These are phyloP conservation scores for Triplophysa yarkandensis DNA, from an alignment of 2,797 vertebrate species.

Conservation along the genomic window DNA sequence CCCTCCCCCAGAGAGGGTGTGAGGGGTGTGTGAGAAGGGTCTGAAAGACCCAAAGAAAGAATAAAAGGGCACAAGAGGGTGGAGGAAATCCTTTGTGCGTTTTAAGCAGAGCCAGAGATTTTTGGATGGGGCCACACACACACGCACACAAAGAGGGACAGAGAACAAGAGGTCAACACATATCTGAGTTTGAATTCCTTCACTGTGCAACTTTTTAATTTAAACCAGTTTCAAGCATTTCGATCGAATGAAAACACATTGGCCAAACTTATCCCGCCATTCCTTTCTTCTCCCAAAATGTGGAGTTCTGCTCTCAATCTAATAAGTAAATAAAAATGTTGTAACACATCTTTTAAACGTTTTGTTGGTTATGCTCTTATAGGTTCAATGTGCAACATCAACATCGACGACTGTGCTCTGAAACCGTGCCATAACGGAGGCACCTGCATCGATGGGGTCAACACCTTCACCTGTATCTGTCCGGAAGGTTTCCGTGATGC, in stretches of 20 bases:
- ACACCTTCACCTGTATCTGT: conserved; percentile 87
- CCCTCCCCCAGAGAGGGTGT: conserved; percentile 51
- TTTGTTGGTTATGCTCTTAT: conserved; percentile 27
- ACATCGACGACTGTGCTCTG: conserved; percentile 87
- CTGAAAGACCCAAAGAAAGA: conserved; percentile 26
- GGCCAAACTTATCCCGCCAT: too few species aligned
- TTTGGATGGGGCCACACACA: conserved; percentile 35
- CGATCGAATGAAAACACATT: too few species aligned
- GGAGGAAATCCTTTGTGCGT: conserved; percentile 45
- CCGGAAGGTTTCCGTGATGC: conserved; percentile 89
- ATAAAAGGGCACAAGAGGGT: conserved; percentile 49
- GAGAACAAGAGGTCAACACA: conserved; percentile 24
- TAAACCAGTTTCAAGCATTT: neutral
- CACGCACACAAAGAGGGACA: conserved; percentile 34
- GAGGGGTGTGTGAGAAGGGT: conserved; percentile 34
- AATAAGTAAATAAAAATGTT: too few species aligned
- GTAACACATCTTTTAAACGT: too few species aligned
- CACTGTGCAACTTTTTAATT: neutral
- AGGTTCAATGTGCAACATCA: conserved; percentile 92
- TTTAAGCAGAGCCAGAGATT: conserved; percentile 21
- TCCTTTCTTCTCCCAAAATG: neutral
- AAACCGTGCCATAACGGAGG: conserved; percentile 92
- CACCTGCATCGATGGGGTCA: conserved; percentile 87
- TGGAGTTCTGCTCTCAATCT: too few species aligned
- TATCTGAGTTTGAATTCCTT: conserved; percentile 37